Percentiles rank a stretch among this genome's conserved stretches.
phyloP scores from a whole-genome alignment of 2,113 vertebrate genomes.

The Carassius auratus region DNA sequence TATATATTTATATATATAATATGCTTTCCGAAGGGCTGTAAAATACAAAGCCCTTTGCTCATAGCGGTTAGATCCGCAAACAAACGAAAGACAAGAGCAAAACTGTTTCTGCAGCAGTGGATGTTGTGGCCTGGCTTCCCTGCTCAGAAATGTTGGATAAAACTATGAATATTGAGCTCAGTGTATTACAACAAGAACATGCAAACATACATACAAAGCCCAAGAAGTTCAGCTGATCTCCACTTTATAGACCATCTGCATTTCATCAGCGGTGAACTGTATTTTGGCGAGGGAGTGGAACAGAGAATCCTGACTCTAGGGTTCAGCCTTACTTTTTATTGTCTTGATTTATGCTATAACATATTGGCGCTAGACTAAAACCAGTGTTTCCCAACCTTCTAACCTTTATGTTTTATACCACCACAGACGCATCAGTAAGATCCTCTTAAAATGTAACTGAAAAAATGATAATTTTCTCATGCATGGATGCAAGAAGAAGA shows the following conservation, averaged over 20 bases:
- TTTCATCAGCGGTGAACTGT: neutral
- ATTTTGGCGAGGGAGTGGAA: neutral
- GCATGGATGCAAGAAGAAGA: neutral
- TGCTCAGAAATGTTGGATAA: neutral
- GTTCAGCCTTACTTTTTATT: constrained; percentile 7
- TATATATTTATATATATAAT: constrained; percentile 35
- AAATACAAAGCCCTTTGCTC: constrained; percentile 37
- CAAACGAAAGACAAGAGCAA: constrained; percentile 4
- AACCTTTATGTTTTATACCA: neutral
- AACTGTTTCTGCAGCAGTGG: neutral
- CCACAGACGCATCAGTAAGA: neutral
- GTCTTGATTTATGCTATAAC: constrained; percentile 14
- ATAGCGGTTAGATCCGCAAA: constrained; percentile 18
- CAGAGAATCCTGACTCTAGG: neutral
- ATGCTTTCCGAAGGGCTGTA: constrained; percentile 50
- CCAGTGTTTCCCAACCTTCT: neutral
- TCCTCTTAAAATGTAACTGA: neutral
- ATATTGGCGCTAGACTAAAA: constrained; percentile 11
- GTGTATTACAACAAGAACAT: neutral
- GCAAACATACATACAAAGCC: neutral
- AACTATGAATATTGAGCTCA: neutral
- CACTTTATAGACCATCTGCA: neutral
- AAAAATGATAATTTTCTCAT: neutral
- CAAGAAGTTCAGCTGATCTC: constrained; percentile 5
- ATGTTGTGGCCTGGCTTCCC: neutral